These are phyloP conservation scores for Nephrotoma flavescens DNA, from an alignment of 2,888 invertebrate genomes.

Conservation along the genomic window DNA sequence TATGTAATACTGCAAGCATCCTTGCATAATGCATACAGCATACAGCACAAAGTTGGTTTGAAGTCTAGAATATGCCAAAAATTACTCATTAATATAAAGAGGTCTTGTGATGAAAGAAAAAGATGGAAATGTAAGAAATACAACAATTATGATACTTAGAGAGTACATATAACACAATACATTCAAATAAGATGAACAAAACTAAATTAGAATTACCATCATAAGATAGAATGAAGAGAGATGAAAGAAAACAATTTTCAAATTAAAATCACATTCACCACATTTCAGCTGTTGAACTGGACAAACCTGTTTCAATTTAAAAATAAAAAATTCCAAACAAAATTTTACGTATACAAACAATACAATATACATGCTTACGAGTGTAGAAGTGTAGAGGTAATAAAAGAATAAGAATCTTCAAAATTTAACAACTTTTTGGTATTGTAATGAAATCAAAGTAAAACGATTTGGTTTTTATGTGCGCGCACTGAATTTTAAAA, in stretches of 20 bases:
- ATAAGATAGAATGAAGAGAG: not conserved
- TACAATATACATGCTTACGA: not conserved
- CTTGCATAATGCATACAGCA: too few species aligned
- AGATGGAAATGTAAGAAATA: too few species aligned
- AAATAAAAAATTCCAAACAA: constrained; percentile 1
- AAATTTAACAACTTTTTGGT: not conserved
- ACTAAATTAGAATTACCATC: not conserved
- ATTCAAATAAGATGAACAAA: not conserved
- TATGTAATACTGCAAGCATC: too few species aligned
- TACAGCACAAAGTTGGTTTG: too few species aligned
- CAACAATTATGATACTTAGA: too few species aligned
- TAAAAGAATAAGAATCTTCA: not conserved
- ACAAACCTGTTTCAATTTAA: not conserved
- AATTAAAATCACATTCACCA: constrained; percentile 1
- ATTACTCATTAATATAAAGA: too few species aligned
- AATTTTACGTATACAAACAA: not conserved
- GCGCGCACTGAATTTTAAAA: too few species aligned
- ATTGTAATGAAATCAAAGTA: not conserved
- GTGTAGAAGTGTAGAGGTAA: not conserved
- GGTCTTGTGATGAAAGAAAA: too few species aligned
- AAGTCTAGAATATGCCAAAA: too few species aligned
- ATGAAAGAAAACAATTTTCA: not conserved
- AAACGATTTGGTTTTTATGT: not conserved
- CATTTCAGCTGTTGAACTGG: not conserved
- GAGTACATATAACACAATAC: too few species aligned